phyloP scores from a whole-genome alignment of 2,113 vertebrate species.

The Tragelaphus scriptus region DNA sequence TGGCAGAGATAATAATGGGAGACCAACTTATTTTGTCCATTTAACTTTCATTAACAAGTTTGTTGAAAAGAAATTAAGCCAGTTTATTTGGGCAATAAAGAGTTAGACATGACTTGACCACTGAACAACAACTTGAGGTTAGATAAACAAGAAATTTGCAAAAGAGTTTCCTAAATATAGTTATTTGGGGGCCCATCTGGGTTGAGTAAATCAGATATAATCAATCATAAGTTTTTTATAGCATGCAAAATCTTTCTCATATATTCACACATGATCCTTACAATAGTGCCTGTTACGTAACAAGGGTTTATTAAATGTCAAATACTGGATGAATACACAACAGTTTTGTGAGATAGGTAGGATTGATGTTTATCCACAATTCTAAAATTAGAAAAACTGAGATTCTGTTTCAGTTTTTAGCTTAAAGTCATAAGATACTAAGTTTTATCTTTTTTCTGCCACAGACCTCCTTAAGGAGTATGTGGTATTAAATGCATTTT shows the following conservation, averaged over 20 bases:
- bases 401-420: conserved; percentile 18
- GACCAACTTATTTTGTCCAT: background rate
- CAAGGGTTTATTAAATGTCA: background rate
- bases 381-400: conserved; percentile 15
- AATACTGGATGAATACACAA: background rate
- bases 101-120: background rate
- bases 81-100: background rate
- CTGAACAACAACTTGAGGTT: background rate
- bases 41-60: conserved; percentile 30
- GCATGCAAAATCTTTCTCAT: background rate
- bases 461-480: background rate
- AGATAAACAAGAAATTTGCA: background rate
- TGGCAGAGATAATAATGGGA: background rate
- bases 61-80: conserved; percentile 6
- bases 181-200: background rate
- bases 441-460: background rate
- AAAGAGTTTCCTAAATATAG: background rate
- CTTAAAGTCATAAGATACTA: background rate
- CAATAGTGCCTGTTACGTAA: background rate
- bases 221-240: background rate
- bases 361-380: background rate
- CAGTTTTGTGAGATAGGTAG: background rate
- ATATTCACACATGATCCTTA: background rate
- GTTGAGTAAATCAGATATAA: background rate
- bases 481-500: background rate